A percentile compares a stretch with the other conserved stretches of the same genome.
Conservation (phyloP, 2,113 vertebrate species). For the Scophthalmus maximus region DNA sequence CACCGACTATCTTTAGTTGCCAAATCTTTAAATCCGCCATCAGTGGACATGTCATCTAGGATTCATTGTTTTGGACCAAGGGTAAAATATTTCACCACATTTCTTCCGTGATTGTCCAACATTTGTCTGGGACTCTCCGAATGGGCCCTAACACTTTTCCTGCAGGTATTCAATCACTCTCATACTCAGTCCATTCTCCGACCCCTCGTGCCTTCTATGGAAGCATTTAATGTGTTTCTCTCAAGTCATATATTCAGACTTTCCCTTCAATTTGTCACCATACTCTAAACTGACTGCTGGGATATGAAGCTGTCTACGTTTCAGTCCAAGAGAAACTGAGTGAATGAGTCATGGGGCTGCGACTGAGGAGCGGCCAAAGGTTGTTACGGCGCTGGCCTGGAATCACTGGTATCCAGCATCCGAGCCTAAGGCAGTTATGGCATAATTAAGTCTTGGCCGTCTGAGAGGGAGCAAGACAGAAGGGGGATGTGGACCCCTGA, state of each 20-base stretch:
- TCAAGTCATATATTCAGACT: background rate
- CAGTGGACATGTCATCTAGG: background rate
- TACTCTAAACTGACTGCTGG: background rate
- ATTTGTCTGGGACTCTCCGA: background rate
- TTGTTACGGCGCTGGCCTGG: conserved; percentile 56
- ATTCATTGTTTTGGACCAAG: background rate
- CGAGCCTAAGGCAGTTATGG: conserved; percentile 60
- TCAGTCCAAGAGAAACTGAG: conserved; percentile 17
- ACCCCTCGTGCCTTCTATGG: background rate
- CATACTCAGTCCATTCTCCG: background rate
- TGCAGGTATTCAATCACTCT: background rate
- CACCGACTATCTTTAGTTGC: too few relatives aligned
- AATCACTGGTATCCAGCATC: conserved; percentile 69
- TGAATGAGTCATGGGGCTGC: conserved; percentile 15
- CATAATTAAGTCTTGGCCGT: conserved; percentile 64
- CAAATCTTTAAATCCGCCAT: too few relatives aligned
- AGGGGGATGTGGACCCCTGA: conserved; percentile 55
- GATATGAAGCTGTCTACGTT: background rate
- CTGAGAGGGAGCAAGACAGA: conserved; percentile 46
- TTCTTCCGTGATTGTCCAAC: background rate
- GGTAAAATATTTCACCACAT: background rate
- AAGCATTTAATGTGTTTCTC: background rate
- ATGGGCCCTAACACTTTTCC: background rate
- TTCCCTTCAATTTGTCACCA: background rate
- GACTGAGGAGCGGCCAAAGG: conserved; percentile 30